These are phyloP conservation scores for Aplysia californica DNA, from an alignment of 1,140 invertebrate species.

Conservation along the genomic window DNA sequence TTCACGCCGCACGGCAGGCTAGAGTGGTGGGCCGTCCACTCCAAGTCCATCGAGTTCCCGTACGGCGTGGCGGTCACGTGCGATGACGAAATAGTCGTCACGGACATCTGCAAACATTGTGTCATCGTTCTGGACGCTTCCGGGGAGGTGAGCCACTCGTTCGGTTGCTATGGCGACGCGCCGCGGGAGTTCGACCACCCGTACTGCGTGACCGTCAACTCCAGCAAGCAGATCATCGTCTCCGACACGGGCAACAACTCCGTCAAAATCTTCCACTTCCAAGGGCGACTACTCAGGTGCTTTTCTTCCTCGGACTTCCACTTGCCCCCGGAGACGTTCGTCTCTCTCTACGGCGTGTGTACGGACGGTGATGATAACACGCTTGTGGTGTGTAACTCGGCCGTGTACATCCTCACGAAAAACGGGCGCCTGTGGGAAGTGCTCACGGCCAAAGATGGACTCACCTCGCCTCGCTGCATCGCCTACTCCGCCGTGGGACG, in stretches of 20 bases:
- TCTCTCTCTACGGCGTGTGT: slow-evolving; percentile 56
- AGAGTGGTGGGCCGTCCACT: slow-evolving; percentile 30
- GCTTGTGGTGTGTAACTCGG: slow-evolving; percentile 58
- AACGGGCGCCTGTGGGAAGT: slow-evolving; percentile 63
- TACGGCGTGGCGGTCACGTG: slow-evolving; percentile 51
- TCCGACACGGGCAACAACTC: slow-evolving; percentile 61
- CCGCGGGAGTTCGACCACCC: slow-evolving; percentile 59
- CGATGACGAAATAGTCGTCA: slow-evolving; percentile 52
- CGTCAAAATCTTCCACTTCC: slow-evolving; percentile 62
- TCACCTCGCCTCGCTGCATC: slow-evolving; percentile 55
- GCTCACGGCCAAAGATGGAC: slow-evolving; percentile 53
- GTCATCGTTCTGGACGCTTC: slow-evolving; percentile 46
- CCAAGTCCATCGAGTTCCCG: slow-evolving; percentile 51
- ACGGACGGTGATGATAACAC: slow-evolving; percentile 58
- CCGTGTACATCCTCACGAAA: slow-evolving; percentile 57
- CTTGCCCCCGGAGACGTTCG: slow-evolving; percentile 47
- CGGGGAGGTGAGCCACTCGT: slow-evolving; percentile 45
- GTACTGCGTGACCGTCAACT: slow-evolving; percentile 59
- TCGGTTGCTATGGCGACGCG: slow-evolving; percentile 57
- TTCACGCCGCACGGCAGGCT: slow-evolving; percentile 46
- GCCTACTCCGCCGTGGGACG: slow-evolving; percentile 50
- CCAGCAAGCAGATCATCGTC: slow-evolving; percentile 60
- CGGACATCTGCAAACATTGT: slow-evolving; percentile 60
- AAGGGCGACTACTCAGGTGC: slow-evolving; percentile 51
- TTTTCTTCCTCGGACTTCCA: slow-evolving; percentile 53